Conservation (phyloP, 1,140 invertebrate genomes). For the Anagrus nilaparvatae region DNA sequence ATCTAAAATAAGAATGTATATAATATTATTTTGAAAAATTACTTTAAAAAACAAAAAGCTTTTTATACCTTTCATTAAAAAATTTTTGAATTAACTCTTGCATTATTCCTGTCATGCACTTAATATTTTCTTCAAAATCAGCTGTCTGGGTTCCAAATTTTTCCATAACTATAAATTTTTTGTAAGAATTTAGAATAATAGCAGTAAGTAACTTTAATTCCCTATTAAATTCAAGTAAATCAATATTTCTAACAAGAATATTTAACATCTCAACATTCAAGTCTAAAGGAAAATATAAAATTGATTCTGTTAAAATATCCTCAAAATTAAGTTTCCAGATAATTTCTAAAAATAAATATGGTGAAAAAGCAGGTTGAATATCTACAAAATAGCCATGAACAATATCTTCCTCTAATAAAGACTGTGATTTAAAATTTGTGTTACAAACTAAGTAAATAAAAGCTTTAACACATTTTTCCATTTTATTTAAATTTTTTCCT, state of each 20-base stretch:
- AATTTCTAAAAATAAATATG: slow-evolving; percentile 33
- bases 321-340: slow-evolving; percentile 31
- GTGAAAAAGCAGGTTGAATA: slow-evolving; percentile 32
- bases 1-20: slow-evolving; percentile 7
- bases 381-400: slow-evolving; percentile 27
- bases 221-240: slow-evolving; percentile 23
- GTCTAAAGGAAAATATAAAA: slow-evolving; percentile 31
- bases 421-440: slow-evolving; percentile 30
- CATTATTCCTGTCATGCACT: slow-evolving; percentile 19
- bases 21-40: neutral
- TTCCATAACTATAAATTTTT: slow-evolving; percentile 21
- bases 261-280: slow-evolving; percentile 29
- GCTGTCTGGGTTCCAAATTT: slow-evolving; percentile 18
- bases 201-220: slow-evolving; percentile 15
- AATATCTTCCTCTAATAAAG: slow-evolving; percentile 26
- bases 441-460: slow-evolving; percentile 32
- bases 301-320: slow-evolving; percentile 25
- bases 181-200: slow-evolving; percentile 20
- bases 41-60: neutral
- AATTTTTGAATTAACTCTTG: slow-evolving; percentile 25
- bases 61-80: slow-evolving; percentile 13
- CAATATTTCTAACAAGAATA: slow-evolving; percentile 21
- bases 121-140: slow-evolving; percentile 15
- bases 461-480: slow-evolving; percentile 16
- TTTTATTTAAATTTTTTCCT: slow-evolving; percentile 10